phyloP scores from a whole-genome alignment of 2,113 vertebrate species.

The Neolamprologus kungweensis region DNA sequence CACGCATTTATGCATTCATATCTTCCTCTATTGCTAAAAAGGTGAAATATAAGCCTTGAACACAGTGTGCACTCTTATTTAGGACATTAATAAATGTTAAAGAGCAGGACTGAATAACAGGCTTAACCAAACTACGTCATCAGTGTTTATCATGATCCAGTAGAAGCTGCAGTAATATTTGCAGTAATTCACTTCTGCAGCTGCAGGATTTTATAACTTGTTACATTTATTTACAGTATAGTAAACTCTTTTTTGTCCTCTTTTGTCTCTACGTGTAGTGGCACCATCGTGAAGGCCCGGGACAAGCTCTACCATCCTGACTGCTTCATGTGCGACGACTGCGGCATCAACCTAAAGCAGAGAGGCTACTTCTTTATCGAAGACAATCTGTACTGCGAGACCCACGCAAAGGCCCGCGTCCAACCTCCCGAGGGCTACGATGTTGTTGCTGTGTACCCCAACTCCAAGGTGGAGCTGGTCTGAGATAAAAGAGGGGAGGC shows the following conservation, averaged over 20 bases:
- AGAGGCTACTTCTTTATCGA: constrained; percentile 96
- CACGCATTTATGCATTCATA: not conserved
- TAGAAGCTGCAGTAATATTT: not conserved
- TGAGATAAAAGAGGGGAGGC: constrained; percentile 37
- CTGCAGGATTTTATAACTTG: not conserved
- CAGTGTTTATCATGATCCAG: not conserved
- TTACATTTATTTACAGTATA: not conserved
- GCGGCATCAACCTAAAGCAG: constrained; percentile 90
- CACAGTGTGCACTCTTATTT: not conserved
- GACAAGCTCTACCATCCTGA: constrained; percentile 97
- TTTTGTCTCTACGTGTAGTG: constrained; percentile 62
- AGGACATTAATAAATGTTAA: not conserved
- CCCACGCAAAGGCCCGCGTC: constrained; percentile 88
- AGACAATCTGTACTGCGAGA: constrained; percentile 94
- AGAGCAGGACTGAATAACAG: not conserved
- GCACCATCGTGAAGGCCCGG: constrained; percentile 93
- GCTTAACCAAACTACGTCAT: not conserved
- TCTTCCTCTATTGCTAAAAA: not conserved
- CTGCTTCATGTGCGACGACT: constrained; percentile 96
- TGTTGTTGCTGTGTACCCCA: constrained; percentile 97
- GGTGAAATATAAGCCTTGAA: not conserved
- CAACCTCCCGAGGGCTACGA: constrained; percentile 97
- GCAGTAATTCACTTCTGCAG: not conserved
- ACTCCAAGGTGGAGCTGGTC: constrained; percentile 92
- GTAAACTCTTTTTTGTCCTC: not conserved